phyloP scores from a whole-genome alignment of 2,113 vertebrate genomes.

The Etia nguti region DNA sequence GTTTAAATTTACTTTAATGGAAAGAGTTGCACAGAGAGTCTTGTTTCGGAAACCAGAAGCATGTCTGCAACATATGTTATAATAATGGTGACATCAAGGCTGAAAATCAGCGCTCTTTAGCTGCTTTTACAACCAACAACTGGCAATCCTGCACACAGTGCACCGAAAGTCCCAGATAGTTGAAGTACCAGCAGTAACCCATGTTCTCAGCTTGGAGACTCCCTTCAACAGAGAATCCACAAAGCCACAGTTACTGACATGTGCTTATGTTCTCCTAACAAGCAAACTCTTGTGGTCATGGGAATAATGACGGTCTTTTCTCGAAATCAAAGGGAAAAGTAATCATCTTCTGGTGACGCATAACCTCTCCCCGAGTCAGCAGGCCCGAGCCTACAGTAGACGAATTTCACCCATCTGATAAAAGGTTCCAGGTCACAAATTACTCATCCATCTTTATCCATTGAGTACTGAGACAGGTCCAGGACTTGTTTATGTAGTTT shows the following conservation, averaged over 20 bases:
- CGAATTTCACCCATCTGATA: accelerated
- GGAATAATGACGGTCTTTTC: background rate
- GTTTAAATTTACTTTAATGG: background rate
- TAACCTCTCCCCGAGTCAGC: background rate
- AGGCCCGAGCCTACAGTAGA: background rate
- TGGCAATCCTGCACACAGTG: background rate
- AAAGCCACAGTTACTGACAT: accelerated
- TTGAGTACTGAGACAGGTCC: accelerated
- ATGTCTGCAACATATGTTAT: background rate
- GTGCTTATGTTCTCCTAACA: background rate
- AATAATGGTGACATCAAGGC: background rate
- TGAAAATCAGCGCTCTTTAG: background rate
- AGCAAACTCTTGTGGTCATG: background rate
- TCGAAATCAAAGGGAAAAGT: background rate
- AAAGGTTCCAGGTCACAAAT: background rate
- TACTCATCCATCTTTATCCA: background rate
- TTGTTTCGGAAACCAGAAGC: background rate
- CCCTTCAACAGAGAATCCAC: background rate
- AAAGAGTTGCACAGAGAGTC: accelerated
- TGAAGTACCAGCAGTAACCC: background rate
- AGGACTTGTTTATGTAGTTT: background rate
- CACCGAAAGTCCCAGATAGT: background rate
- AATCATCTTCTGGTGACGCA: background rate
- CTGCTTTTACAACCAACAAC: background rate
- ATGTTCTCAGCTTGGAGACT: background rate